These are phyloP conservation scores for Ephydatia muelleri DNA, from an alignment of 37 sponge, comb jelly and placozoan species.

Conservation along the genomic window DNA sequence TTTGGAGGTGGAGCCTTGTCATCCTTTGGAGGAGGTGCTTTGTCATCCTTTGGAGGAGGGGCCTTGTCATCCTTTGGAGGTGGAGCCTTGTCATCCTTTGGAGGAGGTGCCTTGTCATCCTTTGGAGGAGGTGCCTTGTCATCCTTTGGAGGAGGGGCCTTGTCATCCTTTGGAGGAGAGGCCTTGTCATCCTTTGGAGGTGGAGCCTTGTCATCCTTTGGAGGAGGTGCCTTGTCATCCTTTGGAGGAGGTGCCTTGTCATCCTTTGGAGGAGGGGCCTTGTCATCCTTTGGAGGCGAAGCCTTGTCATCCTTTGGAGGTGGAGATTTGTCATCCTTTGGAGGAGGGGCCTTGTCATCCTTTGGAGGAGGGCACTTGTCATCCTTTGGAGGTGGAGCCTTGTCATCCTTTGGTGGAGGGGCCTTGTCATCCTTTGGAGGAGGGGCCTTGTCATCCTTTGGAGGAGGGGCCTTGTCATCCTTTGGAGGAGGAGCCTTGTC, in stretches of 20 bases:
- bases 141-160: neutral
- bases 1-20: neutral
- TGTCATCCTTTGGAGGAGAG: neutral
- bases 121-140: neutral
- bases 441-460: neutral
- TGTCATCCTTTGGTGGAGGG: neutral
- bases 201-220: neutral
- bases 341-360: neutral
- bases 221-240: neutral
- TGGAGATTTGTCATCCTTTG: neutral
- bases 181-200: neutral
- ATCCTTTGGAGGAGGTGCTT: neutral
- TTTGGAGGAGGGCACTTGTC: neutral
- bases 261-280: neutral
- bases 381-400: neutral
- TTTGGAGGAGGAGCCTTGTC: neutral
- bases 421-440: neutral
- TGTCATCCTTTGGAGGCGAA: neutral
- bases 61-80: neutral
- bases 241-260: neutral
- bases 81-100: neutral
- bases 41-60: neutral
- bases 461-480: neutral
- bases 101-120: neutral
- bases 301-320: neutral